Percentiles rank a stretch among this genome's conserved stretches.
Conservation (phyloP, 2,113 vertebrate species). For the Gallinago media region DNA sequence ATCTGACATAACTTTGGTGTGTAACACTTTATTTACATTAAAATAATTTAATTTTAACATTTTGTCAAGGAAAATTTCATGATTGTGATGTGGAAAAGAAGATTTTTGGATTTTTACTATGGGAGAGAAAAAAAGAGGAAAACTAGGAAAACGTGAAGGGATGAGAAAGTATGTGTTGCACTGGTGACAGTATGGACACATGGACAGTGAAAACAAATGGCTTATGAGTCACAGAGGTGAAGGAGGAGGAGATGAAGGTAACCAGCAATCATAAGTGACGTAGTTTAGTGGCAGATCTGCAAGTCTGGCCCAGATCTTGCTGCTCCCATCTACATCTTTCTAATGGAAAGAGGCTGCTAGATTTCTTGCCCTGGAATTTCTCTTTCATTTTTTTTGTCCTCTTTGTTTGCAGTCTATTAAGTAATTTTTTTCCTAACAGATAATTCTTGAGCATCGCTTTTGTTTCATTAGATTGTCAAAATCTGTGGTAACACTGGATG, state of each 20-base stretch:
- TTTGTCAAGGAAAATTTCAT: background rate
- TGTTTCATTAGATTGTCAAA: background rate
- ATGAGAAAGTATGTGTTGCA: background rate
- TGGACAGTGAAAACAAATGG: background rate
- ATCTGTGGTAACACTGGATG: background rate
- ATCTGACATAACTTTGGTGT: background rate
- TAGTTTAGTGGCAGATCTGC: background rate
- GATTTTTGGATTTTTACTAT: background rate
- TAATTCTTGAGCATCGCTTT: background rate
- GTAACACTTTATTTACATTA: background rate
- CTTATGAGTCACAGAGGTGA: background rate
- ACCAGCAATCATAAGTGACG: background rate
- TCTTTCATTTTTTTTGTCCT: background rate
- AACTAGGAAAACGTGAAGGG: background rate
- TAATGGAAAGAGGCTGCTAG: background rate
- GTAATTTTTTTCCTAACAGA: background rate
- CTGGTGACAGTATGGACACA: background rate
- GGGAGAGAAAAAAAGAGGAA: background rate
- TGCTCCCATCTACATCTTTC: background rate
- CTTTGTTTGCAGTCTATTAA: background rate
- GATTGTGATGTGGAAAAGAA: background rate
- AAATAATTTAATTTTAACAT: background rate
- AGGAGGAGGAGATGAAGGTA: background rate
- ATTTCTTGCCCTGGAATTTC: background rate
- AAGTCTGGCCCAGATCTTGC: background rate